These are phyloP conservation scores for Aphelocoma californica DNA, from an alignment of 2,797 vertebrate genomes.

Conservation along the genomic window DNA sequence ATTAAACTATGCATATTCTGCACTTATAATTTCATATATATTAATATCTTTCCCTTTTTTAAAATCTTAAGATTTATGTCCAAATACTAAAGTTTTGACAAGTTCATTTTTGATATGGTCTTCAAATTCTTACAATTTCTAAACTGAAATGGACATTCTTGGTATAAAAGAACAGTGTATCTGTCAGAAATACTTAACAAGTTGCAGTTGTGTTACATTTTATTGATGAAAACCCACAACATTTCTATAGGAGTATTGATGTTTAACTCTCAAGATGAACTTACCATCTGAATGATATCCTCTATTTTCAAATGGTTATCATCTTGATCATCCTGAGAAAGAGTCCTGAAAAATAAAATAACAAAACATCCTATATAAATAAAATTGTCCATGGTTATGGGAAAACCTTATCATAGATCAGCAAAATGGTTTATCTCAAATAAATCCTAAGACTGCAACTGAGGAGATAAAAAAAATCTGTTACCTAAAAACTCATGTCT, in stretches of 20 bases:
- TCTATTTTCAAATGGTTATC: conserved; percentile 91
- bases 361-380: neutral
- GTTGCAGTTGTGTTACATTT: neutral
- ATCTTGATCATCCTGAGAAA: conserved; percentile 95
- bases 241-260: neutral
- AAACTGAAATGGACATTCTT: neutral
- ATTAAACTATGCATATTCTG: neutral
- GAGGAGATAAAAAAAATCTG: neutral
- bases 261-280: conserved; percentile 27
- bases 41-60: neutral
- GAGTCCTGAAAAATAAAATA: conserved; percentile 77
- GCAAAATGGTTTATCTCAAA: neutral
- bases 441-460: neutral
- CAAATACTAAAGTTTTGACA: neutral
- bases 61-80: neutral
- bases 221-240: neutral
- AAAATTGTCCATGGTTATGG: neutral
- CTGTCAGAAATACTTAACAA: neutral
- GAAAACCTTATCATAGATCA: neutral
- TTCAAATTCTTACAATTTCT: neutral
- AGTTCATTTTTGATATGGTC: neutral
- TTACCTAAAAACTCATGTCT: neutral
- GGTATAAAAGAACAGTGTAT: neutral
- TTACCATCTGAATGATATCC: conserved; percentile 91
- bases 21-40: neutral